Evolutionary conservation across 1,140 invertebrate genomes (phyloP).

Genomic region (Monomorium pharaonis): DNA sequence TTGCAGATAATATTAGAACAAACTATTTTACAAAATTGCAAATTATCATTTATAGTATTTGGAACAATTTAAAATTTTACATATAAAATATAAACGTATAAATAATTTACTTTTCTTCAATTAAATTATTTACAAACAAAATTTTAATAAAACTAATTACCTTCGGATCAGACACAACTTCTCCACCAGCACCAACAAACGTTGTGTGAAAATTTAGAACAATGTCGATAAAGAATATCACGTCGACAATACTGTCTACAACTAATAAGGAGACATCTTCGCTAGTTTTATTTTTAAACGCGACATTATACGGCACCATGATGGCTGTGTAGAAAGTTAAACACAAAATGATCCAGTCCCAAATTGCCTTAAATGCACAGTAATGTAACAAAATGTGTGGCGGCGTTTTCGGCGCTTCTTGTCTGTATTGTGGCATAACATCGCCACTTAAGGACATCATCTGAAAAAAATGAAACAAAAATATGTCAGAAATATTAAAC

Average conservation of each 20-base stretch:
- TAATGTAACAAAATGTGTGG: slow-evolving; percentile 99
- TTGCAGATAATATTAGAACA: not conserved
- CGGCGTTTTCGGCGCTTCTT: slow-evolving; percentile 99
- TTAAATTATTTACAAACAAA: not conserved
- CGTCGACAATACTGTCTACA: slow-evolving; percentile 99
- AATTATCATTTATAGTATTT: not conserved
- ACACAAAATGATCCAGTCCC: slow-evolving; percentile 99
- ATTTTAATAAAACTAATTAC: slow-evolving; percentile 81
- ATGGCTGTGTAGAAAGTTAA: slow-evolving; percentile 99
- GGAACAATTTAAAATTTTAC: not conserved
- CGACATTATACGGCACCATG: slow-evolving; percentile 99
- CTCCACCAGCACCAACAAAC: slow-evolving; percentile 99
- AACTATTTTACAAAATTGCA: not conserved
- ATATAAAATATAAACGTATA: not conserved
- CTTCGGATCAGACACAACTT: slow-evolving; percentile 99
- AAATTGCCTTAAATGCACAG: slow-evolving; percentile 99
- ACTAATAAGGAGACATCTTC: slow-evolving; percentile 98
- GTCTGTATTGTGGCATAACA: slow-evolving; percentile 99
- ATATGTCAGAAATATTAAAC: too few relatives aligned
- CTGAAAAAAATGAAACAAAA: slow-evolving; percentile 84
- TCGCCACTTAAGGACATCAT: slow-evolving; percentile 99
- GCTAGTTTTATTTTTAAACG: slow-evolving; percentile 99
- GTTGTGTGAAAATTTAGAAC: slow-evolving; percentile 99
- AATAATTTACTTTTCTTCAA: too few relatives aligned
- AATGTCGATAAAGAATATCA: slow-evolving; percentile 99